These are phyloP conservation scores for Solenopsis fugax DNA, from an alignment of 1,140 invertebrate genomes.

Conservation along the genomic window DNA sequence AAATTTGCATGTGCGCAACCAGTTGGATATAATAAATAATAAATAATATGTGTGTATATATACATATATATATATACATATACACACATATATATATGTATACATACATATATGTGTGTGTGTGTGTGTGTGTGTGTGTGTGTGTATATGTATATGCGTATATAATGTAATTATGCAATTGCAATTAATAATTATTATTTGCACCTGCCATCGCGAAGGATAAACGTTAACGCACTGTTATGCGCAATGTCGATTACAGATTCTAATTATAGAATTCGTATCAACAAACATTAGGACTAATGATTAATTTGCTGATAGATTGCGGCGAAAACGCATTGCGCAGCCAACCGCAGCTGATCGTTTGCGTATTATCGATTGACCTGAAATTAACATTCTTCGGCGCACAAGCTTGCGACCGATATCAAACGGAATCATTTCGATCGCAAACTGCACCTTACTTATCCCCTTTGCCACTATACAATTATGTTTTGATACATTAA, in stretches of 20 bases:
- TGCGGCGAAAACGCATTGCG: slow-evolving; percentile 36
- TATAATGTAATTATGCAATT: neutral
- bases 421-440: neutral
- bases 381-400: slow-evolving; percentile 14
- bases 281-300: slow-evolving; percentile 23
- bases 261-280: neutral
- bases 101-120: no score
- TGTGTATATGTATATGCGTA: no score
- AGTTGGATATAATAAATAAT: neutral
- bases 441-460: neutral
- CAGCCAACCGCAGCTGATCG: neutral
- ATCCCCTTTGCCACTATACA: no score
- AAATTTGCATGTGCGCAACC: neutral
- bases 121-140: no score
- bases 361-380: slow-evolving; percentile 23
- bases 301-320: slow-evolving; percentile 45
- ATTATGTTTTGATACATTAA: no score
- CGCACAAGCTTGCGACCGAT: neutral
- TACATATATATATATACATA: no score
- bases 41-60: neutral
- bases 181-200: neutral
- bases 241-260: neutral
- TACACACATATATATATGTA: no score
- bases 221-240: neutral
- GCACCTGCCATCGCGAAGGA: neutral